A percentile compares a stretch with the other conserved stretches of the same genome.
Conservation (phyloP, 2,113 vertebrate species). For the Drymodes brunneopygia region DNA sequence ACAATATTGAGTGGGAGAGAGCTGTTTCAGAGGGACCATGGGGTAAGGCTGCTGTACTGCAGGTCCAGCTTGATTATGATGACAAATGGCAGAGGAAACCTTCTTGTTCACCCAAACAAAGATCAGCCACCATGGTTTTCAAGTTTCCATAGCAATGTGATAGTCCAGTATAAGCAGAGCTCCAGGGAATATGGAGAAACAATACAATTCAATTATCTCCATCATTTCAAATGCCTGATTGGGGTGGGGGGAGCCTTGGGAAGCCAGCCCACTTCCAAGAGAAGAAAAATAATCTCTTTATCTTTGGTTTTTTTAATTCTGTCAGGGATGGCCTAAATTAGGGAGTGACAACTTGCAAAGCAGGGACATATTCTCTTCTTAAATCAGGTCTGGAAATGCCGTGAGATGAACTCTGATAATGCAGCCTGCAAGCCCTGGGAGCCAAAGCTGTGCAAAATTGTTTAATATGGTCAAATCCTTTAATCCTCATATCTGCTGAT, state of each 20-base stretch:
- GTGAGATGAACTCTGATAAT: constrained; percentile 72
- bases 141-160: constrained; percentile 53
- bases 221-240: constrained; percentile 67
- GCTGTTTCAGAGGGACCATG: background rate
- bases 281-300: constrained; percentile 63
- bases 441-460: constrained; percentile 77
- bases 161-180: constrained; percentile 23
- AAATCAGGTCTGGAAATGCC: constrained; percentile 74
- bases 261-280: constrained; percentile 59
- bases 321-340: constrained; percentile 73
- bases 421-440: constrained; percentile 69
- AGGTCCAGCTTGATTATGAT: background rate
- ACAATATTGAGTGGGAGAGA: background rate
- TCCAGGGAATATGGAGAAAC: background rate
- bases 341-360: constrained; percentile 72
- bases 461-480: constrained; percentile 78
- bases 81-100: background rate
- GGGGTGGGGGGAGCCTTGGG: constrained; percentile 28
- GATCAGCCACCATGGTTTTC: background rate
- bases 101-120: constrained; percentile 14
- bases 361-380: constrained; percentile 68
- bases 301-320: constrained; percentile 63
- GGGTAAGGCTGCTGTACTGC: background rate
- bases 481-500: constrained; percentile 81
- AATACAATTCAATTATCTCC: constrained; percentile 71